Evolutionary conservation across 1,140 invertebrate species (phyloP).

Genomic region (Sipha flava): DNA sequence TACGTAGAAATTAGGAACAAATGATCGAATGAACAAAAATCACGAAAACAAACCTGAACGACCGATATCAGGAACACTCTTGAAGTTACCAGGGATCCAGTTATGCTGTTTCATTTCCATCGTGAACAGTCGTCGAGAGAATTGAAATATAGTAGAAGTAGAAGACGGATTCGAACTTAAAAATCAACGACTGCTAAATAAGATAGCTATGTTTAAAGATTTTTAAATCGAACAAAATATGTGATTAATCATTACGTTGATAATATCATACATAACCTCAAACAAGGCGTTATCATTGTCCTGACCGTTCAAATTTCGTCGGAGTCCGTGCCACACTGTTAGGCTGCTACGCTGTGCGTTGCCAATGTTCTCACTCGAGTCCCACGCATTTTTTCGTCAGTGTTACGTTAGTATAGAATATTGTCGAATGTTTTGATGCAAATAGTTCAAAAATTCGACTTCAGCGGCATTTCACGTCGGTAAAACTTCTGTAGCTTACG

Average conservation of each 20-base stretch:
- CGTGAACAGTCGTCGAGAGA: background rate
- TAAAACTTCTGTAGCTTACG: no score
- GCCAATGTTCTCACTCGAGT: no score
- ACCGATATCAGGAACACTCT: background rate
- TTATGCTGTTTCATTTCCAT: background rate
- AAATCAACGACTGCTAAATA: background rate
- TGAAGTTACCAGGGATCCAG: constrained; percentile 14
- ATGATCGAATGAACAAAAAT: no score
- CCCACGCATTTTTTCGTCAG: no score
- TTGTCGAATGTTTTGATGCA: no score
- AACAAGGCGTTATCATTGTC: background rate
- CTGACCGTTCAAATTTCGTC: background rate
- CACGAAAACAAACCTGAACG: background rate
- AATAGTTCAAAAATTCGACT: no score
- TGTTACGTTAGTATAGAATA: no score
- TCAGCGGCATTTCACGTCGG: no score
- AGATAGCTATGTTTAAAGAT: background rate
- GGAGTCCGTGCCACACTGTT: no score
- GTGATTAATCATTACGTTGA: background rate
- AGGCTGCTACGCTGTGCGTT: no score
- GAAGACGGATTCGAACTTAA: no score
- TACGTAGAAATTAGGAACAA: no score
- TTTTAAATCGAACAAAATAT: background rate
- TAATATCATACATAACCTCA: constrained; percentile 2
- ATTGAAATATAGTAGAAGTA: background rate